These are phyloP conservation scores for Channa striata DNA, from an alignment of 2,797 vertebrate species.

Conservation along the genomic window DNA sequence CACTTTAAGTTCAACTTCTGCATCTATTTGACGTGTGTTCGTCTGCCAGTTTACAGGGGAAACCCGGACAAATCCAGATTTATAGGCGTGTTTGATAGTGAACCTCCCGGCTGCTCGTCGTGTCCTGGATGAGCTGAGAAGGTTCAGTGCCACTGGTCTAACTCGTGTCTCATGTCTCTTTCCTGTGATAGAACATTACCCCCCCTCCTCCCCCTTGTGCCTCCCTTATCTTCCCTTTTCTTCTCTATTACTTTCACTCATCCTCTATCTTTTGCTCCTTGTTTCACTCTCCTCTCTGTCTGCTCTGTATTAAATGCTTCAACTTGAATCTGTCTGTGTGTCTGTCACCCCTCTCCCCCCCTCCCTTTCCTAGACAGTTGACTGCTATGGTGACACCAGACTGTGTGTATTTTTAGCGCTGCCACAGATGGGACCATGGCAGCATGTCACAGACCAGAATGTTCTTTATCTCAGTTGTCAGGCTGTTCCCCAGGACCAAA, in stretches of 20 bases:
- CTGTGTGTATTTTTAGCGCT: conserved; percentile 77
- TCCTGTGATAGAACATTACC: conserved; percentile 14
- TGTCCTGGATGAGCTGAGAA: conserved; percentile 11
- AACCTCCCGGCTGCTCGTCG: conserved; percentile 5
- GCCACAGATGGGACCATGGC: conserved; percentile 73
- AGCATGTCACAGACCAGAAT: conserved; percentile 75
- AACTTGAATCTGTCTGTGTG: conserved; percentile 47
- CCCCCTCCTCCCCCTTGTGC: neutral
- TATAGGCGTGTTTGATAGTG: neutral
- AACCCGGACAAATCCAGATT: neutral
- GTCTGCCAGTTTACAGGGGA: conserved; percentile 3
- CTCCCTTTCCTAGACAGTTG: conserved; percentile 49
- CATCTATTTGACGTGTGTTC: neutral
- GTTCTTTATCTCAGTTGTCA: conserved; percentile 81
- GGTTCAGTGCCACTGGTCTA: conserved; percentile 9
- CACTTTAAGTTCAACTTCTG: neutral
- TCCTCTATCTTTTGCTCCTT: conserved; percentile 17
- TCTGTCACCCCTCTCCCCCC: conserved; percentile 42
- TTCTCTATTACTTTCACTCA: conserved; percentile 25
- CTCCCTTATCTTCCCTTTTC: conserved; percentile 24
- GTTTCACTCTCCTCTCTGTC: conserved; percentile 13
- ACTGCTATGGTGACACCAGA: conserved; percentile 69
- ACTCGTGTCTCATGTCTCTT: conserved; percentile 18
- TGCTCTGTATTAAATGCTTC: conserved; percentile 26
- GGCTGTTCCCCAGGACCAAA: conserved; percentile 40